Evolutionary conservation across 2,797 vertebrate genomes (phyloP), one percentile per base, ranked within the genome.

Genomic region (Anguilla pacifica): DNA sequence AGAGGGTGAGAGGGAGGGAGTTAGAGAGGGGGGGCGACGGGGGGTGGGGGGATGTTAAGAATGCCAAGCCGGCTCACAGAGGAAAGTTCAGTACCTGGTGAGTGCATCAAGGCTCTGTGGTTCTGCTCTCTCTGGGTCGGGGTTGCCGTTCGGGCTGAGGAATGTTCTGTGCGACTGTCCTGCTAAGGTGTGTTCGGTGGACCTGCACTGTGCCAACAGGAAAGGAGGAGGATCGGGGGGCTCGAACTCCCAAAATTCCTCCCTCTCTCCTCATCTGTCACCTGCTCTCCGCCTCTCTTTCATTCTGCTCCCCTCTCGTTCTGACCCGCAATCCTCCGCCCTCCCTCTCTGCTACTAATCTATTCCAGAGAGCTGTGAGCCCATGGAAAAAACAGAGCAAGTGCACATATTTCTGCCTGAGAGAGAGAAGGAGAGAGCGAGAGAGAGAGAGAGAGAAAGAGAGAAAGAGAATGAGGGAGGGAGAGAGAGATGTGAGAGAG

Each of bases 311-410:
- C 91, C 91, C 91, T 86, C 89, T 91, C 90, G 85, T 81, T 88
- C 57, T 55, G 64, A 67, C 72, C 86, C 77, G 64, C 84, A 87
- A 88, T 90, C 84, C 81, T 88, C 79, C 85, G 90, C 92, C 92
- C 90, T 92, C 90, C 91, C 90, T 79, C 93, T 92, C 89, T 85
- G 92, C 91, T 88, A 89, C 92, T 93, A 96, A 93, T 95, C 92
- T 91, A 11, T 95, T 96, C 95, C 95, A 93, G 93, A 95, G 92
- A 92, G 95, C 93, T 94, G 92, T 88, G 92, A 94, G 95, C 94
- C 92, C 92, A 93, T 92, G 94, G 94, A 95, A 95, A 95, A 95
- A 94, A 91, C 94, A 94, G 93, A 95, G 94, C 95, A 94, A 91
- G 94, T 96, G 92, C 95, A 96, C 96, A 95, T 95, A 93, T 77